Base-by-base conservation (phyloP, 1,140 invertebrate species). In the Pseudobourletiella spinata region DNA sequence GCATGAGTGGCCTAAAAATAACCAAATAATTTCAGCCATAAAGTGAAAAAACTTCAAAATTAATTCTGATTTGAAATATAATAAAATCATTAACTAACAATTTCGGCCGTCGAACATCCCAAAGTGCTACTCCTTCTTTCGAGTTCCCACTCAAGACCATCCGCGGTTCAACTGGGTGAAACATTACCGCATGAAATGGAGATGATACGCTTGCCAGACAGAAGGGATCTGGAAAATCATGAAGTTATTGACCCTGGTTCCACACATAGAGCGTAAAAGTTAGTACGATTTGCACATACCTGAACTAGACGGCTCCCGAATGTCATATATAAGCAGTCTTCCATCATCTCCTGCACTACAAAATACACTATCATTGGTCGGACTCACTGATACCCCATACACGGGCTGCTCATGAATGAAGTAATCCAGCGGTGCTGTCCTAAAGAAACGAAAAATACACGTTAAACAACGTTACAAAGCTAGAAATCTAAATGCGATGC, bases 291-390 rank as follows among this genome's bases (percentile, higher is more conserved):
- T 3, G 15, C 20, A 52, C 57, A 65, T 72, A 81, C 80, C 82
- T 73, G 77, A 75, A 67, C 74, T 75, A 35, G 76, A 76, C 26
- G 84, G 81, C 66, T 83, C 82, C 69, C 90, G 77, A 20, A 86
- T 86, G 74, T 97, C 93, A 76, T 86, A 92, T 25, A 95, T 80
- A 14, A 91, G 76, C 64, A 95, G 77, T 70, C 86, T 79, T 0
- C 91, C 91, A 79, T 95, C 89, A 75, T 95, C 91, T 62, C 89
- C 89, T 30, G 92, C 91, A 70, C 87, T 92, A 11, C 89, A 83
- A 72, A 95, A 87, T 11, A 94, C 80, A 68, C 84, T 82, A 57
- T 87, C 83, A 75, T 89, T 89, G 70, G 82, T 81, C 0, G 91
- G 91, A 77, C 94, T 86, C 43, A 91, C 82, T 55, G 86, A 87